phyloP scores from a whole-genome alignment of 2,113 vertebrate genomes.

The Aythya baeri region DNA sequence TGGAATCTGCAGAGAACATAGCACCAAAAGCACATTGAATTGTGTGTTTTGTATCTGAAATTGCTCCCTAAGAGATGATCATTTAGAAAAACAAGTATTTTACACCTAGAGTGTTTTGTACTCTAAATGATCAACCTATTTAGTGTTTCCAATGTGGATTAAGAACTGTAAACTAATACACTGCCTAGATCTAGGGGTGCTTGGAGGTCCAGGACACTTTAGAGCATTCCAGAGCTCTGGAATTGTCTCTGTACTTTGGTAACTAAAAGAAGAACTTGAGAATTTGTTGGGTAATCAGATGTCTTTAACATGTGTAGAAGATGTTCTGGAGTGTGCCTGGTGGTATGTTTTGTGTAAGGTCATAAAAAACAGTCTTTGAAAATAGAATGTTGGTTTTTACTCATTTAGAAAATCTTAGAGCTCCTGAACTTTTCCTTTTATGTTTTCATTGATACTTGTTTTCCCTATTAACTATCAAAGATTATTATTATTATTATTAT shows the following conservation, averaged over 20 bases:
- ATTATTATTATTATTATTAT: too few relatives aligned
- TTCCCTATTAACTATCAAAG: not conserved
- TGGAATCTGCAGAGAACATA: not conserved
- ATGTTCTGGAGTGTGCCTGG: not conserved
- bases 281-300: not conserved
- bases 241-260: not conserved
- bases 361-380: not conserved
- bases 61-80: not conserved
- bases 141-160: not conserved
- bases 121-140: fast-evolving
- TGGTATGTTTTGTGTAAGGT: not conserved
- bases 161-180: too few relatives aligned
- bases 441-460: too few relatives aligned
- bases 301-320: fast-evolving
- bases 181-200: not conserved
- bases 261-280: not conserved
- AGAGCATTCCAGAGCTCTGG: not conserved
- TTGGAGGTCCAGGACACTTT: not conserved
- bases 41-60: not conserved
- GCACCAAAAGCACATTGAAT: not conserved
- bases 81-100: not conserved
- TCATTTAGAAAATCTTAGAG: not conserved
- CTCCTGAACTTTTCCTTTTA: fast-evolving
- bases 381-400: not conserved
- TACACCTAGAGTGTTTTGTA: not conserved